Percentiles rank a stretch among this genome's conserved stretches.
Evolutionary conservation across 2,888 invertebrate genomes (phyloP).

Genomic region (Hirtodrosophila confusa): DNA sequence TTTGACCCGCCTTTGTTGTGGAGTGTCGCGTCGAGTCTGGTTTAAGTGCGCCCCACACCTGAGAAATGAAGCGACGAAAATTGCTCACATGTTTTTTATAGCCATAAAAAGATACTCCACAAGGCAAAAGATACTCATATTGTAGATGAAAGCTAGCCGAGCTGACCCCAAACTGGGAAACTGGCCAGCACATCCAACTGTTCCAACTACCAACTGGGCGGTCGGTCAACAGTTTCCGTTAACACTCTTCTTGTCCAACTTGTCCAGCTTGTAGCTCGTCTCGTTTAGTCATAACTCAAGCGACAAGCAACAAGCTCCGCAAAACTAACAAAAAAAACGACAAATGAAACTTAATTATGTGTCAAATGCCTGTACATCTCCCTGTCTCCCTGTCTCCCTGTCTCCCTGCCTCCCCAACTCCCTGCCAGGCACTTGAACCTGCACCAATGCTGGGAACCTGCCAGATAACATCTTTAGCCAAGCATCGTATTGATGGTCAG

Average conservation of each 20-base stretch:
- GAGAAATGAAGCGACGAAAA: conserved; percentile 39
- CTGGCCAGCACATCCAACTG: conserved; percentile 40
- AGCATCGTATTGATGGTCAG: conserved; percentile 7
- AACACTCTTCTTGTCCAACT: conserved; percentile 48
- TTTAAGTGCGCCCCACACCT: conserved; percentile 58
- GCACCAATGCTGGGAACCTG: conserved; percentile 42
- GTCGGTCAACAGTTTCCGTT: conserved; percentile 65
- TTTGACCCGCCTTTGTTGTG: conserved; percentile 58
- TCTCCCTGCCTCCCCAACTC: neutral
- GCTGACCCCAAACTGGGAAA: conserved; percentile 52
- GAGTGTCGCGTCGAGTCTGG: conserved; percentile 26
- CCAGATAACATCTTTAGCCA: conserved; percentile 27
- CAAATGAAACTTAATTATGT: conserved; percentile 46
- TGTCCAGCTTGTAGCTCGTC: conserved; percentile 54
- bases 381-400: neutral
- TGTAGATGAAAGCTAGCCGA: conserved; percentile 74
- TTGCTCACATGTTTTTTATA: conserved; percentile 40
- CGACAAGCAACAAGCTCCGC: conserved; percentile 1
- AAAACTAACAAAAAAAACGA: conserved; percentile 24
- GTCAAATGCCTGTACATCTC: conserved; percentile 29
- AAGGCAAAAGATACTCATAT: conserved; percentile 34
- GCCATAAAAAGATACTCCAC: conserved; percentile 65
- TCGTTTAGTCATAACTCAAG: conserved; percentile 49
- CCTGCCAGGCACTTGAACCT: conserved; percentile 20
- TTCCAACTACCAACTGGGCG: conserved; percentile 35